Conservation (phyloP, 2,797 vertebrate species). For the Labroides dimidiatus region DNA sequence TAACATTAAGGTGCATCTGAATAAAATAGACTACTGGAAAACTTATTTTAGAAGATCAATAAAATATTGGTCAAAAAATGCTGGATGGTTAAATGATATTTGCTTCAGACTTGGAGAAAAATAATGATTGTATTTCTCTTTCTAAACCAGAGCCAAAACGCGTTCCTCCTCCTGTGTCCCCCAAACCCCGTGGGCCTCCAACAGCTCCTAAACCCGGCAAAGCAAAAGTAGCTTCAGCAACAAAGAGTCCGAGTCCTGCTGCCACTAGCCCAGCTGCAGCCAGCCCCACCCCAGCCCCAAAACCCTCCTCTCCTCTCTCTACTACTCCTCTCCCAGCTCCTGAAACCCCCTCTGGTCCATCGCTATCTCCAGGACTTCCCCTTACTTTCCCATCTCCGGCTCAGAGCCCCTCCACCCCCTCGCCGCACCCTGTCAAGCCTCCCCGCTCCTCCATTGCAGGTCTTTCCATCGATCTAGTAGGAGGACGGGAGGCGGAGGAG, state of each 20-base stretch:
- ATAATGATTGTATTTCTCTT: not conserved
- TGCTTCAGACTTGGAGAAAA: not conserved
- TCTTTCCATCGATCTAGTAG: conserved; percentile 78
- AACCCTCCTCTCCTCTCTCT: conserved; percentile 49
- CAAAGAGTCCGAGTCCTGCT: conserved; percentile 65
- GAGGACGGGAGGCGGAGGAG: conserved; percentile 81
- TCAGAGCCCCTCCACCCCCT: conserved; percentile 83
- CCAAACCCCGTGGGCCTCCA: conserved; percentile 93
- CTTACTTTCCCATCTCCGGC: conserved; percentile 75
- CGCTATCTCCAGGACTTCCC: conserved; percentile 74
- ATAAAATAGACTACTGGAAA: no score
- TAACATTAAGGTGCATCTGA: not conserved
- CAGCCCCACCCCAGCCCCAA: conserved; percentile 70
- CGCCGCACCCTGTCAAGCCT: conserved; percentile 92
- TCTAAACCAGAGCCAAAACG: conserved; percentile 86
- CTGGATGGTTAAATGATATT: not conserved
- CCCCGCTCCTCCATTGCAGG: conserved; percentile 91
- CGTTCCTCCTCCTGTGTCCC: conserved; percentile 92
- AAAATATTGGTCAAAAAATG: no score
- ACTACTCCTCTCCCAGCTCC: conserved; percentile 69
- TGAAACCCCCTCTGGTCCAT: conserved; percentile 69
- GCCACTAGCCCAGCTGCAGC: conserved; percentile 62
- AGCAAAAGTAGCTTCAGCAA: conserved; percentile 60
- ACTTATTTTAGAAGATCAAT: no score
- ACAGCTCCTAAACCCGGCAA: conserved; percentile 84